A percentile compares a stretch with the other conserved stretches of the same genome.
phyloP scores from a whole-genome alignment of 2,888 invertebrate genomes.

The Eledone cirrhosa region DNA sequence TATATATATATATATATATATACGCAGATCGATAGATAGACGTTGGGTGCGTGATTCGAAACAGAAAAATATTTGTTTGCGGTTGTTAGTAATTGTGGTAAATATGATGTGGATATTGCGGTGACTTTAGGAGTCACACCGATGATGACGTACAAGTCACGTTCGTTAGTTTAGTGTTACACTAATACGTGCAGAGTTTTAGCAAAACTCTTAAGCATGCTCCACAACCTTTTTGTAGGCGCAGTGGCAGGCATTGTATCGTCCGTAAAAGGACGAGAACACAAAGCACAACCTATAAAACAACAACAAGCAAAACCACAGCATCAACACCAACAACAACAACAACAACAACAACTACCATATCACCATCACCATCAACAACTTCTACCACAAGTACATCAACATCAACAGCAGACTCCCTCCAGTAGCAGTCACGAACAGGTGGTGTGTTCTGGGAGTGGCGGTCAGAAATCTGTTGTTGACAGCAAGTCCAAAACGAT shows the following conservation, averaged over 20 bases:
- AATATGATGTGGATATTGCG: too few relatives aligned
- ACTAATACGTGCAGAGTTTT: neutral
- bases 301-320: slow-evolving; percentile 21
- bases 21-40: neutral
- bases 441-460: neutral
- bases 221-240: slow-evolving; percentile 25
- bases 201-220: slow-evolving; percentile 17
- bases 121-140: too few relatives aligned
- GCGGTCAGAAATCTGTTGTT: neutral
- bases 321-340: too few relatives aligned
- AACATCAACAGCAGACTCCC: neutral
- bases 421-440: slow-evolving; percentile 15
- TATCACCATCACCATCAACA: slow-evolving; percentile 16
- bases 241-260: slow-evolving; percentile 25
- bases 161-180: too few relatives aligned
- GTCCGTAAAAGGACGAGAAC: slow-evolving; percentile 14
- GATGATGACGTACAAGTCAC: too few relatives aligned
- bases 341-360: slow-evolving; percentile 11
- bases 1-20: neutral
- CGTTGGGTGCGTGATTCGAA: too few relatives aligned
- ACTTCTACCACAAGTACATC: slow-evolving; percentile 20
- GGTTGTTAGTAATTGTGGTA: neutral
- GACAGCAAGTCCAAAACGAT: neutral
- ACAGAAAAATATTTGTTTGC: neutral
- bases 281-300: slow-evolving; percentile 13